phyloP scores from a whole-genome alignment of 1,140 invertebrate species.

The Conus betulinus region DNA sequence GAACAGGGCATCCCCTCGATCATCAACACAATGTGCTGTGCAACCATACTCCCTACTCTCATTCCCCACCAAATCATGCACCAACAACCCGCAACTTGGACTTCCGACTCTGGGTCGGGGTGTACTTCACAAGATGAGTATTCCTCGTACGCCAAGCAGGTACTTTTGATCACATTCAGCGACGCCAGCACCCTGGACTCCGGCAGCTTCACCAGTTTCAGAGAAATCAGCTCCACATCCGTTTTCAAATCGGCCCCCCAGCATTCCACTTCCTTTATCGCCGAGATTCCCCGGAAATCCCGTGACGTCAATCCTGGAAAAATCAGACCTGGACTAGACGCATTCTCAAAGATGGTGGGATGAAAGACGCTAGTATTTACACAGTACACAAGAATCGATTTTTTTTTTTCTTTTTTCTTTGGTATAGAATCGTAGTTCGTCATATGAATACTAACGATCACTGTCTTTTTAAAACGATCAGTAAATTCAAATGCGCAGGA shows the following conservation, averaged over 20 bases:
- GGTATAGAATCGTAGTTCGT: too few species aligned
- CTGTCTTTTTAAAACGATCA: too few species aligned
- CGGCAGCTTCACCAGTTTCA: background rate
- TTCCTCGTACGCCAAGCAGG: background rate
- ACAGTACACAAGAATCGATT: too few species aligned
- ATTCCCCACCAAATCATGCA: conserved; percentile 11
- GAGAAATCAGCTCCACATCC: conserved; percentile 14
- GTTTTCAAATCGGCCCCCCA: conserved; percentile 8
- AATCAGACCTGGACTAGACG: background rate
- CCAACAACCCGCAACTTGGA: conserved; percentile 12
- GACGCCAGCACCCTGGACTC: conserved; percentile 6
- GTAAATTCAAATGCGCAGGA: too few species aligned
- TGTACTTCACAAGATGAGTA: conserved; percentile 15
- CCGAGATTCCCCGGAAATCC: conserved; percentile 22
- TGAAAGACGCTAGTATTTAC: too few species aligned
- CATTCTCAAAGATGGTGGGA: too few species aligned
- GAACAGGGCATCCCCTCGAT: background rate
- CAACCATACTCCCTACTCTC: conserved; percentile 23
- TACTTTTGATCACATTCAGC: conserved; percentile 6
- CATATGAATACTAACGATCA: too few species aligned
- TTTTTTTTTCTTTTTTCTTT: too few species aligned
- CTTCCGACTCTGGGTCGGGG: background rate
- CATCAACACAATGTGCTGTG: background rate
- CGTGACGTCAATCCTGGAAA: conserved; percentile 27
- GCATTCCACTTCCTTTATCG: conserved; percentile 33